These are phyloP conservation scores for Suillia variegata DNA, from an alignment of 2,888 invertebrate genomes.

Conservation along the genomic window DNA sequence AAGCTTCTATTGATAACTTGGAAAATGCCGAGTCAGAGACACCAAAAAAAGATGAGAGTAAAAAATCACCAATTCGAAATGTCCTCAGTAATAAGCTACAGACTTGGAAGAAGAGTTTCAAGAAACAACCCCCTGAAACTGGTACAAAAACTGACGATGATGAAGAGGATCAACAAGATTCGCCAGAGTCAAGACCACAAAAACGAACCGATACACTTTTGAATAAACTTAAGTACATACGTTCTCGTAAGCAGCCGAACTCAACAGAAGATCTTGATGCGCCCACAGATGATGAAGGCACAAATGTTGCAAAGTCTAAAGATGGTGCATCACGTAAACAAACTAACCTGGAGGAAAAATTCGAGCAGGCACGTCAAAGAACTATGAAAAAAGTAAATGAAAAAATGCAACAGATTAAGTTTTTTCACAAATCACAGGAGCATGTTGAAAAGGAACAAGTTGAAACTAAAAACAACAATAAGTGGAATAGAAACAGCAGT, in stretches of 20 bases:
- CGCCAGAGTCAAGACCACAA: too few relatives aligned
- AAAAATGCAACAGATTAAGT: constrained; percentile 48
- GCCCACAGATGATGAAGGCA: constrained; percentile 28
- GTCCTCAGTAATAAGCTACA: constrained; percentile 39
- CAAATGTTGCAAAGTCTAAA: constrained; percentile 26
- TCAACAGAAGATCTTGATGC: constrained; percentile 32
- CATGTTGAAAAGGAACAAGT: constrained; percentile 25
- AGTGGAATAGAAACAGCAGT: constrained; percentile 25
- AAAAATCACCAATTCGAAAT: constrained; percentile 27
- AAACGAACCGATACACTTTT: constrained; percentile 35
- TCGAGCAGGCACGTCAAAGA: constrained; percentile 37
- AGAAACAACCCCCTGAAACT: constrained; percentile 26
- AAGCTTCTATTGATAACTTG: constrained; percentile 34
- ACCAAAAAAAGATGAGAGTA: constrained; percentile 17
- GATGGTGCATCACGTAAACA: constrained; percentile 9
- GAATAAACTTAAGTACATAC: constrained; percentile 39
- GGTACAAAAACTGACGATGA: constrained; percentile 19
- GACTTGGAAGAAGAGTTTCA: constrained; percentile 52
- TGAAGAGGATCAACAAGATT: constrained; percentile 32
- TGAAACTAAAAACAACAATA: too few relatives aligned
- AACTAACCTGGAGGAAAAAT: constrained; percentile 38
- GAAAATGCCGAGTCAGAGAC: constrained; percentile 18
- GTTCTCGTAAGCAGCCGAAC: constrained; percentile 33
- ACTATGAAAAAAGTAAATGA: constrained; percentile 50
- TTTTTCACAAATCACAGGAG: constrained; percentile 41